These are phyloP conservation scores for Protobothrops mucrosquamatus DNA, from an alignment of 2,113 vertebrate genomes.

Conservation along the genomic window DNA sequence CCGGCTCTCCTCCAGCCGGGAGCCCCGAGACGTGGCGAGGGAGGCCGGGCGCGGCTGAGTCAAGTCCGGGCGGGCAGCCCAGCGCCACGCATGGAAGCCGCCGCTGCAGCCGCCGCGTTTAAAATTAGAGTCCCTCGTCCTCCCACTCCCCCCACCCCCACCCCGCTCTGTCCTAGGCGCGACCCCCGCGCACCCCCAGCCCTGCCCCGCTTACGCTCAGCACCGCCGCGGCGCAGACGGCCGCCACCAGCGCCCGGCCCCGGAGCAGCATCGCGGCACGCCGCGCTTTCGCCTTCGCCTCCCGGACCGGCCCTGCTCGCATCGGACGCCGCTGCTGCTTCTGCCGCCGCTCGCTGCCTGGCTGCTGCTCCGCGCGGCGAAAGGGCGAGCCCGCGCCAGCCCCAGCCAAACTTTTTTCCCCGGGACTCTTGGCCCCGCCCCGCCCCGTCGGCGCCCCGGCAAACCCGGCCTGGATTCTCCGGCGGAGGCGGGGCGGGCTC, in stretches of 20 bases:
- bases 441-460: no score
- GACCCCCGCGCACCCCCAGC: no score
- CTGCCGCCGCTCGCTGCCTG: not conserved
- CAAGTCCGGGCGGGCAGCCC: not conserved
- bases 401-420: not conserved
- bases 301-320: no score
- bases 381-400: not conserved
- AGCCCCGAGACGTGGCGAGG: not conserved
- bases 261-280: not conserved
- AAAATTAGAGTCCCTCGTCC: not conserved
- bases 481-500: not conserved
- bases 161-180: no score
- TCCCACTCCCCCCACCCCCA: no score
- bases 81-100: not conserved
- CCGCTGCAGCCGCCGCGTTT: not conserved
- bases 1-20: no score
- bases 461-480: not conserved
- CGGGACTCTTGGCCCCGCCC: no score
- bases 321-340: not conserved
- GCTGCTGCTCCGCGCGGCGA: not conserved
- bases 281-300: no score
- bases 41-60: not conserved
- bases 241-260: not conserved
- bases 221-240: not conserved
- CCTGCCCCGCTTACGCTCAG: not conserved